A percentile compares a stretch with the other conserved stretches of the same genome.
Evolutionary conservation across 1,140 invertebrate genomes (phyloP).

Genomic region (Propsilocerus akamusi): DNA sequence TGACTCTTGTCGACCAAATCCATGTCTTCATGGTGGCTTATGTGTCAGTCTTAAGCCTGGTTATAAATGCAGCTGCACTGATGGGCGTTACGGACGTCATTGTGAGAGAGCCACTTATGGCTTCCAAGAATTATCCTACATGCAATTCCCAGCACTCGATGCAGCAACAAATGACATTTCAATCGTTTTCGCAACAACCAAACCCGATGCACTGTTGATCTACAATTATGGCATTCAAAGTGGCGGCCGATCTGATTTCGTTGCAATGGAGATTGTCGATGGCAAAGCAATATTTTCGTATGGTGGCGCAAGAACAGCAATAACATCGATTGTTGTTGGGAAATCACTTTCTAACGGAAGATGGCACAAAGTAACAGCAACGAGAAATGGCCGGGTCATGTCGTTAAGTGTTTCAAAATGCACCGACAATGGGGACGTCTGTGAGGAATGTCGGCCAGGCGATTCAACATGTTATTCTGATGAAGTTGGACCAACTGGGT

Average conservation of each 20-base stretch:
- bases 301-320: constrained; percentile 68
- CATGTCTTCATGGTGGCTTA: constrained; percentile 67
- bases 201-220: constrained; percentile 62
- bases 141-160: constrained; percentile 69
- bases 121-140: constrained; percentile 74
- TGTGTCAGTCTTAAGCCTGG: constrained; percentile 66
- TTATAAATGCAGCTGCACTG: constrained; percentile 72
- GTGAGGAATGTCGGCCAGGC: constrained; percentile 65
- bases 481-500: constrained; percentile 70
- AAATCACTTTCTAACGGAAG: constrained; percentile 60
- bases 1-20: constrained; percentile 78
- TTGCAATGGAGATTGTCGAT: constrained; percentile 71
- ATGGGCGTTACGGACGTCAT: constrained; percentile 71
- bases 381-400: constrained; percentile 67
- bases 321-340: constrained; percentile 51
- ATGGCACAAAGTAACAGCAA: constrained; percentile 84
- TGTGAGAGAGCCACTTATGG: constrained; percentile 81
- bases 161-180: constrained; percentile 79
- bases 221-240: constrained; percentile 79
- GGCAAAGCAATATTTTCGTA: constrained; percentile 76
- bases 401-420: constrained; percentile 66
- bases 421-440: constrained; percentile 65
- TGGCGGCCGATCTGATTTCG: constrained; percentile 77
- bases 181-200: constrained; percentile 78
- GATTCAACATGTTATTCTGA: constrained; percentile 64